phyloP scores from a whole-genome alignment of 1,140 invertebrate species.

The Brachionus paranguensis region DNA sequence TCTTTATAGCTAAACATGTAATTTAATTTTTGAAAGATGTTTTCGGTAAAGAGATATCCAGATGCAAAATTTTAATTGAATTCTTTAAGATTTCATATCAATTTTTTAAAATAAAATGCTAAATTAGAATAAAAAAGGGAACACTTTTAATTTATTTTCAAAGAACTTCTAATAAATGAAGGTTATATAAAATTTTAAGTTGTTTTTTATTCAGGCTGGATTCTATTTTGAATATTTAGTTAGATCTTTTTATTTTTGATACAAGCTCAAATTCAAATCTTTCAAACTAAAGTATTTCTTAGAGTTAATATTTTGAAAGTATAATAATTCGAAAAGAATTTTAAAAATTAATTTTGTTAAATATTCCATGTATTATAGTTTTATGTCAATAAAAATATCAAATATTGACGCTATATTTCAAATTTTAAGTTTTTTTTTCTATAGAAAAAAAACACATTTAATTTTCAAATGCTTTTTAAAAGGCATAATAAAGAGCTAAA shows the following conservation, averaged over 20 bases:
- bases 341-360: neutral
- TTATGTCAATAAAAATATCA: neutral
- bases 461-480: neutral
- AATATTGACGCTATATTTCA: neutral
- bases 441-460: neutral
- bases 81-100: no score
- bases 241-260: neutral
- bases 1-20: no score
- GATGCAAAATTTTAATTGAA: no score
- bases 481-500: neutral
- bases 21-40: no score
- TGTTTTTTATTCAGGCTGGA: neutral
- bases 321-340: neutral
- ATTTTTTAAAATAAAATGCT: no score
- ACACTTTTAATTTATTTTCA: no score
- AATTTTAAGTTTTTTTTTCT: neutral
- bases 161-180: no score
- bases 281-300: neutral
- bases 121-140: no score
- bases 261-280: neutral
- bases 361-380: neutral
- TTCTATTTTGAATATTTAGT: neutral
- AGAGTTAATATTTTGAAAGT: neutral
- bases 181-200: no score
- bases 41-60: no score